A percentile compares a stretch with the other conserved stretches of the same genome.
Conservation (phyloP, 2,797 vertebrate species). For the Ctenosaura bakeri region DNA sequence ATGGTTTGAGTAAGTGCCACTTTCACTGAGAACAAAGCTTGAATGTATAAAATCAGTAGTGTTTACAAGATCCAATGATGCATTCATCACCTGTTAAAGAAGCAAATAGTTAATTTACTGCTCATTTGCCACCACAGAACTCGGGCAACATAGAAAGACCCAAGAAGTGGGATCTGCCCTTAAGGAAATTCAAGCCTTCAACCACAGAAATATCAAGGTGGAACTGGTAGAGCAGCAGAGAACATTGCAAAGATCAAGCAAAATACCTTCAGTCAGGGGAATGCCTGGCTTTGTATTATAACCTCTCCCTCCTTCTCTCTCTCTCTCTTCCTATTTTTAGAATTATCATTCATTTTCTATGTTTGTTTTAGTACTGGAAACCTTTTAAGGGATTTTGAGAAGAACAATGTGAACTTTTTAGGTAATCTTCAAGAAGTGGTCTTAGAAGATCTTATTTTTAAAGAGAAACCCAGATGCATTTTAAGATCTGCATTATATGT, state of each 20-base stretch:
- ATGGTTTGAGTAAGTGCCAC: constrained; percentile 83
- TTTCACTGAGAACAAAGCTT: constrained; percentile 80
- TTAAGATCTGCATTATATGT: constrained; percentile 44
- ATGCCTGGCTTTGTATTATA: constrained; percentile 76
- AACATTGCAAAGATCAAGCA: constrained; percentile 68
- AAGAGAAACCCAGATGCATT: constrained; percentile 48
- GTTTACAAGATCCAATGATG: constrained; percentile 82
- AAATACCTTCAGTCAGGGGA: constrained; percentile 76
- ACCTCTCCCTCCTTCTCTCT: constrained; percentile 52
- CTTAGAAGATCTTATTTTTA: constrained; percentile 56
- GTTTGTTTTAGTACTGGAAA: constrained; percentile 61
- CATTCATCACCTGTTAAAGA: constrained; percentile 68
- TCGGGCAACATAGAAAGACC: constrained; percentile 57
- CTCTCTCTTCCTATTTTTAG: constrained; percentile 65
- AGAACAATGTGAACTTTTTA: constrained; percentile 51
- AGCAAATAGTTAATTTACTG: constrained; percentile 61
- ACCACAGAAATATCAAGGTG: constrained; percentile 32
- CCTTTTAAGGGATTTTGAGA: constrained; percentile 64
- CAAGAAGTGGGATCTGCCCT: constrained; percentile 48
- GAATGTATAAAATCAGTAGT: constrained; percentile 82
- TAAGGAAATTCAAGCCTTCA: constrained; percentile 53
- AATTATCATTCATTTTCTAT: constrained; percentile 67
- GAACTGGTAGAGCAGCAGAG: constrained; percentile 58
- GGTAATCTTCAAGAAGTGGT: constrained; percentile 56
- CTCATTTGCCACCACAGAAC: constrained; percentile 47